Evolutionary conservation across 2,888 invertebrate species (phyloP).

Genomic region (Ashinkailepas kermadecensis): DNA sequence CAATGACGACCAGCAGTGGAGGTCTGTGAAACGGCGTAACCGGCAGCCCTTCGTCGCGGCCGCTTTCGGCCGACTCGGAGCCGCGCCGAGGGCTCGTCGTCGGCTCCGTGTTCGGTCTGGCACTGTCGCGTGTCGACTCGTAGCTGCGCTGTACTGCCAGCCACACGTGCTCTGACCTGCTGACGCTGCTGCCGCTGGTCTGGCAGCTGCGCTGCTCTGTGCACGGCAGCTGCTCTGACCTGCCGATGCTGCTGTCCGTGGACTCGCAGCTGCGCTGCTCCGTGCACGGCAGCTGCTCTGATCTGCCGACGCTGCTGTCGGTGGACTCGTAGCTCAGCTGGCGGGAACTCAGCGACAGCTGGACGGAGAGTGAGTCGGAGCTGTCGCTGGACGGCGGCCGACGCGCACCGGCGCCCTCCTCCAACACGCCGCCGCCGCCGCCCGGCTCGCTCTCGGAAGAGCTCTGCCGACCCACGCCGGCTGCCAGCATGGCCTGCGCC

Average conservation of each 20-base stretch:
- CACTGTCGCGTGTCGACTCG: not conserved
- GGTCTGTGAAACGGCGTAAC: too few relatives aligned
- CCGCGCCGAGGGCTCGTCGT: not conserved
- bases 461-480: not conserved
- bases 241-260: not conserved
- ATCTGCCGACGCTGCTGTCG: not conserved
- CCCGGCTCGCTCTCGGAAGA: slow-evolving; percentile 11
- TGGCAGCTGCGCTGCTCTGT: too few relatives aligned
- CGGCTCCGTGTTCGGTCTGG: not conserved
- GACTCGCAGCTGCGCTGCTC: not conserved
- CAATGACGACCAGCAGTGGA: too few relatives aligned
- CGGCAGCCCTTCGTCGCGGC: too few relatives aligned
- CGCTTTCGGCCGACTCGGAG: not conserved
- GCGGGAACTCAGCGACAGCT: not conserved
- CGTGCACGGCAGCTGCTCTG: too few relatives aligned
- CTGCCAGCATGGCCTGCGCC: slow-evolving; percentile 11
- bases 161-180: too few relatives aligned
- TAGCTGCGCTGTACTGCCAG: not conserved
- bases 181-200: too few relatives aligned
- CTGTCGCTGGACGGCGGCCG: not conserved
- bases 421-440: not conserved
- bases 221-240: too few relatives aligned
- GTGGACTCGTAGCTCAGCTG: not conserved
- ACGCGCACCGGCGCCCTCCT: too few relatives aligned
- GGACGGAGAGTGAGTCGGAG: not conserved